These are phyloP conservation scores for Eulemur rubriventer DNA, from an alignment of 2,797 vertebrate species.

Conservation along the genomic window DNA sequence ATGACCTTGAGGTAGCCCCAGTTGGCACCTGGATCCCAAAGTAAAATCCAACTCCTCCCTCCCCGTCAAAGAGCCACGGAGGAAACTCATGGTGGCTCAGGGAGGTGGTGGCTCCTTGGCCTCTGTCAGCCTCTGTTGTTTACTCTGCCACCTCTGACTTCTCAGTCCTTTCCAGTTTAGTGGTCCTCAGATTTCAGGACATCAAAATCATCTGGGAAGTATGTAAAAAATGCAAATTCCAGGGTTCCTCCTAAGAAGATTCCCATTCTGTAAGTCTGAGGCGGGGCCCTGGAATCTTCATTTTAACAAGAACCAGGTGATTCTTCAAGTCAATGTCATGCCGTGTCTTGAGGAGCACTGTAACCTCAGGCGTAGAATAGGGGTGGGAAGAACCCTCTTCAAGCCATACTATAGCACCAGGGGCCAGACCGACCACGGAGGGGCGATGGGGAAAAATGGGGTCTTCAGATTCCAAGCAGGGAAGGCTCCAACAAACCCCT, in stretches of 20 bases:
- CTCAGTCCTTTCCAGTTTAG: neutral
- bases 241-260: neutral
- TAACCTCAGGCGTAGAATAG: neutral
- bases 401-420: neutral
- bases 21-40: neutral
- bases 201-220: neutral
- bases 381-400: neutral
- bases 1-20: neutral
- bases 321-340: neutral
- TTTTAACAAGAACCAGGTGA: neutral
- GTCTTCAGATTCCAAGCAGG: neutral
- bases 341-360: neutral
- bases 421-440: neutral
- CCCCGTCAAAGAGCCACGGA: neutral
- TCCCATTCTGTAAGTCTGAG: neutral
- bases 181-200: neutral
- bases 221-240: neutral
- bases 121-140: neutral
- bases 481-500: neutral
- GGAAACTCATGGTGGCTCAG: neutral
- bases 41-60: neutral
- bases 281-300: neutral
- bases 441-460: neutral
- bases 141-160: neutral
- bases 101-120: neutral